Conservation (phyloP, 1,140 invertebrate species). For the Cepaea nemoralis region DNA sequence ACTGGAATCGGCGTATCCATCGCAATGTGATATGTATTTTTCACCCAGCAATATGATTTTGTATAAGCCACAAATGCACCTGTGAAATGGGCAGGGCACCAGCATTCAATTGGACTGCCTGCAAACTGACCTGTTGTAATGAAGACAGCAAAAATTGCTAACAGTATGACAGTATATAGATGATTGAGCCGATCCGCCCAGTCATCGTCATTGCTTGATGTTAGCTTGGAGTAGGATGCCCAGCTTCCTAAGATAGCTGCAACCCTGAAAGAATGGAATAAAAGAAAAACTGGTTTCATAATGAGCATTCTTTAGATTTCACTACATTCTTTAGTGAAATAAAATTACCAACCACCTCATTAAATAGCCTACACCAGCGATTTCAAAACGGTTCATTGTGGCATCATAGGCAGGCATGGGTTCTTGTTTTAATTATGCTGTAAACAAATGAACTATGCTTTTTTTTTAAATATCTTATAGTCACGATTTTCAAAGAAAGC, state of each 20-base stretch:
- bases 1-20: constrained; percentile 64
- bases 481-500: too few relatives aligned
- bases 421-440: too few relatives aligned
- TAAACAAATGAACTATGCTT: too few relatives aligned
- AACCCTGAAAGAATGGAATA: constrained; percentile 47
- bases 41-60: constrained; percentile 72
- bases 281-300: too few relatives aligned
- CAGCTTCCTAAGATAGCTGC: constrained; percentile 61
- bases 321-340: too few relatives aligned
- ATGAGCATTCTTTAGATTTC: too few relatives aligned
- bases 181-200: constrained; percentile 66
- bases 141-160: constrained; percentile 66
- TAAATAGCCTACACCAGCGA: too few relatives aligned
- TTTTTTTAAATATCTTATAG: too few relatives aligned
- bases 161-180: constrained; percentile 64
- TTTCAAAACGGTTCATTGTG: too few relatives aligned
- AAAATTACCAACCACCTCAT: too few relatives aligned
- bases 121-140: constrained; percentile 81
- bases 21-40: constrained; percentile 74
- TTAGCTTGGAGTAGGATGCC: constrained; percentile 64
- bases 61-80: constrained; percentile 69
- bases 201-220: constrained; percentile 68
- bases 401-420: too few relatives aligned
- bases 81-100: constrained; percentile 73
- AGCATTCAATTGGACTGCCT: constrained; percentile 76